These are phyloP conservation scores for Seriola quinqueradiata DNA, from an alignment of 2,113 vertebrate species.

Conservation along the genomic window DNA sequence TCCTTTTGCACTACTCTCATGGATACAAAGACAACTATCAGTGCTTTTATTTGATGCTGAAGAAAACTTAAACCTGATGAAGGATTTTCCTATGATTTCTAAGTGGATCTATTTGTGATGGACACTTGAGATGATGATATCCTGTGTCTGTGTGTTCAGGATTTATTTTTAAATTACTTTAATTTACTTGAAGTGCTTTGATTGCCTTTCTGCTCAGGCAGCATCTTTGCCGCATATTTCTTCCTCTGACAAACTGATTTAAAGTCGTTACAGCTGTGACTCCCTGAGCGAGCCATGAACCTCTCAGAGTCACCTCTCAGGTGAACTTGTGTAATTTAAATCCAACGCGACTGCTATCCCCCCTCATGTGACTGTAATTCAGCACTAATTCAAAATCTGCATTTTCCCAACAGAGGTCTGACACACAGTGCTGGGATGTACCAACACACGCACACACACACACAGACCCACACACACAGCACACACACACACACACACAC, in stretches of 20 bases:
- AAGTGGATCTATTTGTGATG: neutral
- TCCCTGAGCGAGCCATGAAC: too few species aligned
- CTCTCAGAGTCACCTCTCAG: too few species aligned
- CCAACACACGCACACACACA: neutral
- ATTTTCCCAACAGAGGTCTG: constrained; percentile 1
- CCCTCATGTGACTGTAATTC: too few species aligned
- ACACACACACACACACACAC: too few species aligned
- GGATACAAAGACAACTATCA: neutral
- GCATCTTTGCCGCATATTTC: neutral
- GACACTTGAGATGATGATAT: neutral
- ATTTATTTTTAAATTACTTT: too few species aligned
- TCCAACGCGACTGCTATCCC: too few species aligned
- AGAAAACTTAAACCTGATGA: neutral
- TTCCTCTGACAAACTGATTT: neutral
- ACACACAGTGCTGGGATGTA: neutral
- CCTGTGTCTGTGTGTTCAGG: too few species aligned
- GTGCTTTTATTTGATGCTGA: neutral
- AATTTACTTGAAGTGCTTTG: neutral
- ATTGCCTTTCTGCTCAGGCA: neutral
- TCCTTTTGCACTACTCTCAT: neutral
- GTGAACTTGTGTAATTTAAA: too few species aligned
- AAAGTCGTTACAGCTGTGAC: too few species aligned
- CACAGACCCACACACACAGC: too few species aligned
- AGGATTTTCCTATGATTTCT: too few species aligned
- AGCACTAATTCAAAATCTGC: too few species aligned